These are phyloP conservation scores for Prunella himalayana DNA, from an alignment of 2,113 vertebrate species.

Conservation along the genomic window DNA sequence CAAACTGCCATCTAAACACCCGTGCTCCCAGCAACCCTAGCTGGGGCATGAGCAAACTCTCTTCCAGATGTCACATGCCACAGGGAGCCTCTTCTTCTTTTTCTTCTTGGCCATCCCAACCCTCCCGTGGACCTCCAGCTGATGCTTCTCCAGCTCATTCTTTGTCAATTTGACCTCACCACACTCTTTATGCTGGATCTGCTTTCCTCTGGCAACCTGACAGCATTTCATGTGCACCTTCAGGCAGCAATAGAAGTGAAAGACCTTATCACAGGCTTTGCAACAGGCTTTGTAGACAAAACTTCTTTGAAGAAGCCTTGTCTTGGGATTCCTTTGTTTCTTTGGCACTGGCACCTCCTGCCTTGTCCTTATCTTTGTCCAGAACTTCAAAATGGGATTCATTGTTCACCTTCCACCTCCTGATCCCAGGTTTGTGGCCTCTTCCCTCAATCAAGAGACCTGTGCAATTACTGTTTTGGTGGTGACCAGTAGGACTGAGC, in stretches of 20 bases:
- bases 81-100: constrained; percentile 59
- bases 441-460: constrained; percentile 49
- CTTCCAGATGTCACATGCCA: constrained; percentile 81
- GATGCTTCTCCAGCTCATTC: constrained; percentile 77
- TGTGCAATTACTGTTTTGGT: not conserved
- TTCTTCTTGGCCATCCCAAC: not conserved
- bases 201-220: constrained; percentile 65
- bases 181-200: constrained; percentile 73
- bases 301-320: constrained; percentile 61
- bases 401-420: constrained; percentile 32
- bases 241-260: constrained; percentile 83
- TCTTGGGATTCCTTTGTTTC: not conserved
- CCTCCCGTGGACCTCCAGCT: constrained; percentile 61
- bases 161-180: constrained; percentile 42
- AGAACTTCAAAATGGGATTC: constrained; percentile 34
- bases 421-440: not conserved
- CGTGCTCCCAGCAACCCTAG: constrained; percentile 31
- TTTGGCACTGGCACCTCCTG: not conserved
- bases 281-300: constrained; percentile 60
- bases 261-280: constrained; percentile 80
- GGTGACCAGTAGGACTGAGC: not conserved
- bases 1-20: not conserved
- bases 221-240: constrained; percentile 81
- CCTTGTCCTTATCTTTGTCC: constrained; percentile 21
- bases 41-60: constrained; percentile 86